Percentiles rank a stretch among this genome's conserved stretches.
Evolutionary conservation across 1,140 invertebrate genomes (phyloP).

Genomic region (Ips nitidus): DNA sequence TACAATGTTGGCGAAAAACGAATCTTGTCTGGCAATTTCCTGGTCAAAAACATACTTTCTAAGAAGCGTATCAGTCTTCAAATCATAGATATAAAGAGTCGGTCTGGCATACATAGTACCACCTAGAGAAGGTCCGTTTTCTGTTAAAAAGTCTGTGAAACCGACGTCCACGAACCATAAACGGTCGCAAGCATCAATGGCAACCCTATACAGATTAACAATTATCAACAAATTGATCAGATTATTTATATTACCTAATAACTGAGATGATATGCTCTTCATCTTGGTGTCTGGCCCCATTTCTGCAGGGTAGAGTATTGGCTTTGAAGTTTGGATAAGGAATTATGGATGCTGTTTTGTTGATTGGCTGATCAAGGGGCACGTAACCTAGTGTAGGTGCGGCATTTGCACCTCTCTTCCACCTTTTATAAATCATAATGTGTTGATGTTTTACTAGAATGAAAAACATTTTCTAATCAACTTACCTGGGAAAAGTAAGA

Average conservation of each 20-base stretch:
- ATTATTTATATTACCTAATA: conserved; percentile 45
- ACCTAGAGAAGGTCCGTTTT: conserved; percentile 44
- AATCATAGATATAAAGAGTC: conserved; percentile 68
- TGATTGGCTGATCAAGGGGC: conserved; percentile 55
- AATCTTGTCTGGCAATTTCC: conserved; percentile 64
- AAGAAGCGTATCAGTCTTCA: conserved; percentile 69
- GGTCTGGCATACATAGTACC: conserved; percentile 63
- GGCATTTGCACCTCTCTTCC: conserved; percentile 67
- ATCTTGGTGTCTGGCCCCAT: conserved; percentile 44
- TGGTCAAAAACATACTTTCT: conserved; percentile 66
- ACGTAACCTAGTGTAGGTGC: conserved; percentile 72
- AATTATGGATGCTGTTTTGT: conserved; percentile 63
- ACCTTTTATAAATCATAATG: conserved; percentile 52
- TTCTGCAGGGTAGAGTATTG: conserved; percentile 58
- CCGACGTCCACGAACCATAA: conserved; percentile 77
- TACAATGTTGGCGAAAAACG: conserved; percentile 69
- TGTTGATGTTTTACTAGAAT: no score
- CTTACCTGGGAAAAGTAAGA: conserved; percentile 67
- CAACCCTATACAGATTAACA: conserved; percentile 49
- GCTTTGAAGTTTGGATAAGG: conserved; percentile 70
- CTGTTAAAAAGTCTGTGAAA: conserved; percentile 69
- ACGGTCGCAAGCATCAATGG: conserved; percentile 69
- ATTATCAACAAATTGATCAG: neutral
- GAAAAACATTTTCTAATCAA: neutral
- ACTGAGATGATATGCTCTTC: conserved; percentile 53